Conservation (phyloP, 2,797 vertebrate genomes). For the Sebastiscus albofasciatus region DNA sequence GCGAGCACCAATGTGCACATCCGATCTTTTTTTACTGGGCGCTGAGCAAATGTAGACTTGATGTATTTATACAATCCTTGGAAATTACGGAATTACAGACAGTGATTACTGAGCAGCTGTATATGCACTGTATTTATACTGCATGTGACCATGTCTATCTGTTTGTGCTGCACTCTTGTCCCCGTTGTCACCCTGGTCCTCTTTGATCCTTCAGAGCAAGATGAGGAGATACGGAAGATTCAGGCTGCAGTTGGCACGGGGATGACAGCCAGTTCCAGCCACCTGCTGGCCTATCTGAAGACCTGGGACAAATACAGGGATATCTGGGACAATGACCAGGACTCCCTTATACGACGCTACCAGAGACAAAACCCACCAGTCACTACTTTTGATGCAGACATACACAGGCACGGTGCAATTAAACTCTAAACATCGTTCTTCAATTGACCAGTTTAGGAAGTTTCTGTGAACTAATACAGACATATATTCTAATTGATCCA, state of each 20-base stretch:
- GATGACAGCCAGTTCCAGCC: conserved; percentile 80
- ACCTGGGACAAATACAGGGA: conserved; percentile 89
- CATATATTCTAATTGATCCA: neutral
- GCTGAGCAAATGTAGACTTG: neutral
- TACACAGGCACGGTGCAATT: conserved; percentile 83
- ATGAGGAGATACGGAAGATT: conserved; percentile 89
- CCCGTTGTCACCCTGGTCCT: neutral
- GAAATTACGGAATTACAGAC: neutral
- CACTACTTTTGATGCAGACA: conserved; percentile 89
- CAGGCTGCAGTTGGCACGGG: conserved; percentile 83
- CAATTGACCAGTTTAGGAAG: neutral
- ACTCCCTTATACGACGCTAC: conserved; percentile 87
- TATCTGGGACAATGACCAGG: conserved; percentile 93
- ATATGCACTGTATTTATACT: neutral
- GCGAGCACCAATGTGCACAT: neutral
- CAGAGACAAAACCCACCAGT: conserved; percentile 86
- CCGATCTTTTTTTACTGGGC: neutral
- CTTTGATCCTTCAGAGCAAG: conserved; percentile 78
- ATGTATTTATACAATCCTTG: neutral
- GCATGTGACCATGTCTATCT: neutral
- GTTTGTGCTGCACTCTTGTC: neutral
- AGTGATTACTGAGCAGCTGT: neutral
- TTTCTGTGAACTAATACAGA: neutral
- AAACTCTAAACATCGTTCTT: neutral
- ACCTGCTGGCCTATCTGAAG: conserved; percentile 87